Percentiles rank a stretch among this genome's conserved stretches.
phyloP scores from a whole-genome alignment of 1,140 invertebrate genomes.

The Bombus confusus region DNA sequence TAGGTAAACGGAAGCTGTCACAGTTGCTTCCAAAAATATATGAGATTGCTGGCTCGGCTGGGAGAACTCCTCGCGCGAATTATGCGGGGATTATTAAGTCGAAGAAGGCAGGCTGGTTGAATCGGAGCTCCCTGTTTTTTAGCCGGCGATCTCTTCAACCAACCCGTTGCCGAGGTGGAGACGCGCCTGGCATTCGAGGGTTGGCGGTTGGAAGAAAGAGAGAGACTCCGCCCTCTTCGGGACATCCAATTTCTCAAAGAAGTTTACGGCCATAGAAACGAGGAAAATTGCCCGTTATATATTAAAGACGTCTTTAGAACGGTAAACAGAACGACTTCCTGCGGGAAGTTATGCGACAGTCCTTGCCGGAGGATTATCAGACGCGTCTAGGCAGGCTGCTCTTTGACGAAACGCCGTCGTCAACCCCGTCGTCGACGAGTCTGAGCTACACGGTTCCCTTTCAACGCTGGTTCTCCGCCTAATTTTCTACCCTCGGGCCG shows the following conservation, averaged over 20 bases:
- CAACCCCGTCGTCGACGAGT: not conserved
- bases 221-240: conserved; percentile 22
- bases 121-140: conserved; percentile 43
- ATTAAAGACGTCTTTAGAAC: conserved; percentile 72
- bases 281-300: conserved; percentile 71
- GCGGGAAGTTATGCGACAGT: conserved; percentile 60
- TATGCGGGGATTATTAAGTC: conserved; percentile 51
- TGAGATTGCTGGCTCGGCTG: conserved; percentile 29
- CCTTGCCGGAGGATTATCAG: conserved; percentile 63
- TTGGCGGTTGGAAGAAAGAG: not conserved
- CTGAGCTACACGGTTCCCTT: conserved; percentile 12
- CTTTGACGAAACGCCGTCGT: conserved; percentile 54
- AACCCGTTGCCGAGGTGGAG: not conserved
- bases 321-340: conserved; percentile 69
- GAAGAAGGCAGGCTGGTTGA: conserved; percentile 5
- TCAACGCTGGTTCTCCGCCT: conserved; percentile 36
- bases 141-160: not conserved
- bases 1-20: not conserved
- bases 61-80: not conserved
- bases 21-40: conserved; percentile 17
- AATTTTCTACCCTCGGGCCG: conserved; percentile 49
- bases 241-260: conserved; percentile 70
- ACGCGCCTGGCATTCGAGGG: not conserved
- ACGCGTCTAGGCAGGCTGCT: conserved; percentile 37
- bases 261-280: conserved; percentile 66